Evolutionary conservation across 2,797 vertebrate genomes (phyloP).

Genomic region (Florisuga fusca): DNA sequence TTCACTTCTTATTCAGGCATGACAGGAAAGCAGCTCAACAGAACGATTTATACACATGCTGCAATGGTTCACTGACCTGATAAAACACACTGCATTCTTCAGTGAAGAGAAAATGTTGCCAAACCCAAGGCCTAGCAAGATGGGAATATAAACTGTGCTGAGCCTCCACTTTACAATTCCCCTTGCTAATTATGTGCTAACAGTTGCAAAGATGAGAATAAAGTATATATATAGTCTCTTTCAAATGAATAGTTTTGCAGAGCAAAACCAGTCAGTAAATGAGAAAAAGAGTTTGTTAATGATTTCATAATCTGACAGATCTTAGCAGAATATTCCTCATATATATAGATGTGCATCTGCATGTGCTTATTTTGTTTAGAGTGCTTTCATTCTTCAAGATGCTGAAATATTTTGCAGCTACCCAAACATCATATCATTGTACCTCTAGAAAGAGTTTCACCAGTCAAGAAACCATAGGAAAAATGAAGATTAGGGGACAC

Average conservation of each 20-base stretch:
- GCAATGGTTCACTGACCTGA: slow-evolving; percentile 50
- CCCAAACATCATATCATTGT: background rate
- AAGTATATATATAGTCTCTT: background rate
- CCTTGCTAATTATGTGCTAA: slow-evolving; percentile 20
- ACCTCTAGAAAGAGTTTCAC: background rate
- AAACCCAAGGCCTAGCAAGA: slow-evolving; percentile 23
- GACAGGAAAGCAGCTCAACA: slow-evolving; percentile 25
- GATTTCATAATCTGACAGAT: background rate
- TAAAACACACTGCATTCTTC: slow-evolving; percentile 49
- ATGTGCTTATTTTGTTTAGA: background rate
- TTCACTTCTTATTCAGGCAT: slow-evolving; percentile 11
- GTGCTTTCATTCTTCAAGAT: background rate
- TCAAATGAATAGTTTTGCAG: background rate
- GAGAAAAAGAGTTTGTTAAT: background rate
- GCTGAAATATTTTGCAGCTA: background rate
- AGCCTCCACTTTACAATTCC: slow-evolving; percentile 39
- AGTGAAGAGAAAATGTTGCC: slow-evolving; percentile 48
- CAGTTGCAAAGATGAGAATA: slow-evolving; percentile 10
- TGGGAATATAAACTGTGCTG: slow-evolving; percentile 35
- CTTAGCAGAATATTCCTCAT: background rate
- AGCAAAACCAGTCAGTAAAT: background rate
- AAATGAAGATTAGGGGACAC: background rate
- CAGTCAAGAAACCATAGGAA: background rate
- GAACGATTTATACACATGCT: slow-evolving; percentile 24
- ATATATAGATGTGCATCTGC: background rate